Evolutionary conservation across 1,140 invertebrate genomes (phyloP).

Genomic region (Cydia splendana): DNA sequence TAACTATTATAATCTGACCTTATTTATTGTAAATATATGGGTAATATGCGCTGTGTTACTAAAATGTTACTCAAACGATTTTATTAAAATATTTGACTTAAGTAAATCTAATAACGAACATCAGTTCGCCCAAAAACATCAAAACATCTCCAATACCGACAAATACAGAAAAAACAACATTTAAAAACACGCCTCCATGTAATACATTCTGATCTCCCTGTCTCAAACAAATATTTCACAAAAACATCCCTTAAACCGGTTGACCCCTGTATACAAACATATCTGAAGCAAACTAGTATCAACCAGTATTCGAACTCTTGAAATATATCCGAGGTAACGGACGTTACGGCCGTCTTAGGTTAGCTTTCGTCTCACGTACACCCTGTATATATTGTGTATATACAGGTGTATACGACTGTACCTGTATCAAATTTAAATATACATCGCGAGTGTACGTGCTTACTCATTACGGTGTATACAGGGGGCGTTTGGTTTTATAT

Average conservation of each 20-base stretch:
- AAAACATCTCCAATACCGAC: neutral
- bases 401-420: constrained; percentile 16
- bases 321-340: neutral
- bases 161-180: constrained; percentile 6
- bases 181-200: neutral
- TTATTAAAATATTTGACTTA: no score
- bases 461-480: constrained; percentile 61
- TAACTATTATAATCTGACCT: no score
- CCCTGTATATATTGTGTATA: neutral
- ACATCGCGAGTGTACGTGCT: constrained; percentile 63
- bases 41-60: no score
- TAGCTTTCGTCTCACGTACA: constrained; percentile 14
- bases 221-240: constrained; percentile 10
- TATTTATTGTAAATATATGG: no score
- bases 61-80: no score
- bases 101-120: no score
- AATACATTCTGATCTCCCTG: neutral
- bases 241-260: neutral
- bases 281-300: neutral
- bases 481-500: constrained; percentile 33
- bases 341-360: neutral
- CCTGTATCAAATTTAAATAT: constrained; percentile 67
- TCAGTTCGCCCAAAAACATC: neutral
- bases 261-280: neutral
- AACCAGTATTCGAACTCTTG: neutral